A percentile compares a stretch with the other conserved stretches of the same genome.
phyloP scores from a whole-genome alignment of 2,113 vertebrate genomes.

The Furnarius figulus region DNA sequence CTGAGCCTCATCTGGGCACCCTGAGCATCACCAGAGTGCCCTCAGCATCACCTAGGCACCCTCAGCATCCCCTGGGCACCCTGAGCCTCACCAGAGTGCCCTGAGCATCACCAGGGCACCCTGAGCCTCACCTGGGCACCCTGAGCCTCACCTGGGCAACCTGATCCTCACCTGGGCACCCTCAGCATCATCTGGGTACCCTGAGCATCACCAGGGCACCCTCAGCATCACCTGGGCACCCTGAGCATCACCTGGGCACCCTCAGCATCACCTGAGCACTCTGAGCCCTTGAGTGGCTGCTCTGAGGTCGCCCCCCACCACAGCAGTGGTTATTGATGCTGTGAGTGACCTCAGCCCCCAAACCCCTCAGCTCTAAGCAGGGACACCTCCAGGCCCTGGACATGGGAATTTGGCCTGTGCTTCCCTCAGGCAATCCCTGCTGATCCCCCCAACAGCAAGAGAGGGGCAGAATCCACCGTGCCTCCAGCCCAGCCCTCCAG shows the following conservation, averaged over 20 bases:
- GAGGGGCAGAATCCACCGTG: accelerated
- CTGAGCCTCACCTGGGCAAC: background rate
- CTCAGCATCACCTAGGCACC: background rate
- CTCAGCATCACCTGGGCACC: background rate
- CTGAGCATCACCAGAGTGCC: background rate
- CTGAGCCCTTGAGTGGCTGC: background rate
- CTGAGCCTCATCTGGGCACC: background rate
- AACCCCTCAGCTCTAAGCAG: background rate
- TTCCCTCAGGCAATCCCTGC: accelerated
- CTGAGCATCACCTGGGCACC: background rate
- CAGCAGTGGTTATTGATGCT: background rate
- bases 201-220: background rate
- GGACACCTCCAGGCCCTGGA: accelerated
- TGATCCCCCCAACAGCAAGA: background rate
- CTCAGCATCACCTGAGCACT: background rate
- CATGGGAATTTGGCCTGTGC: accelerated
- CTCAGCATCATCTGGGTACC: background rate
- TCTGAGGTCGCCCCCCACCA: background rate
- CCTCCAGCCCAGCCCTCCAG: background rate
- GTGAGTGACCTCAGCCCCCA: background rate
- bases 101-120: too few species aligned
- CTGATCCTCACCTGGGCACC: too few species aligned
- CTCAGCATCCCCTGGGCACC: background rate
- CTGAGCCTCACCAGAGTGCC: background rate
- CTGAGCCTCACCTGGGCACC: background rate